Evolutionary conservation across 2,113 vertebrate genomes (phyloP).

Genomic region (Plecotus auritus): DNA sequence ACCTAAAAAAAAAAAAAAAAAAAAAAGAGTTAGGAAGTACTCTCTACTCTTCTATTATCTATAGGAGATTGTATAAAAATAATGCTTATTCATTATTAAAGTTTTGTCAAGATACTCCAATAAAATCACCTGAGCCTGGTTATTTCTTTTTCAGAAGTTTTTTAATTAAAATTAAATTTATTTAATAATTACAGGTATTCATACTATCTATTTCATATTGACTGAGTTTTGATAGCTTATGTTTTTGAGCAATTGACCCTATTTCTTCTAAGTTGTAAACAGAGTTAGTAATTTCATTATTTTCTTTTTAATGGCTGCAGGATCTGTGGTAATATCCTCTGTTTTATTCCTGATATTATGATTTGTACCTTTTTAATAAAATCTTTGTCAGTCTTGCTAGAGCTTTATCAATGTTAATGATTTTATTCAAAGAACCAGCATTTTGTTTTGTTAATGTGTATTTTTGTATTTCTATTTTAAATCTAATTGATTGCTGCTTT

Average conservation of each 20-base stretch:
- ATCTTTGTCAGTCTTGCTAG: neutral
- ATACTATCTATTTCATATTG: neutral
- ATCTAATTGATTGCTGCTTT: neutral
- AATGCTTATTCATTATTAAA: neutral
- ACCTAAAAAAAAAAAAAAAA: neutral
- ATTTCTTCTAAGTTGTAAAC: neutral
- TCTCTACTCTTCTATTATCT: neutral
- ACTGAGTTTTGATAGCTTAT: neutral
- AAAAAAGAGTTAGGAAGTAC: neutral
- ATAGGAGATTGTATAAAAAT: neutral
- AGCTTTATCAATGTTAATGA: neutral
- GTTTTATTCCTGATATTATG: neutral
- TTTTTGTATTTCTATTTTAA: slow-evolving; percentile 10
- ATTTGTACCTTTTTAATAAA: neutral
- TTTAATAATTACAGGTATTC: neutral
- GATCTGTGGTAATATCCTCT: neutral
- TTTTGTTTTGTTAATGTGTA: neutral
- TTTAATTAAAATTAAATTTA: slow-evolving; percentile 12
- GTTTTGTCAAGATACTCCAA: neutral
- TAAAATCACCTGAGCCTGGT: neutral
- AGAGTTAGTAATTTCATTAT: neutral
- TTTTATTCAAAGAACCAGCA: neutral
- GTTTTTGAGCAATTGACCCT: neutral
- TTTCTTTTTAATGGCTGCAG: neutral
- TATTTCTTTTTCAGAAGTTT: neutral